Evolutionary conservation across 2,113 vertebrate species (phyloP), one percentile per base, ranked within the genome.

Genomic region (Seriola dumerili): DNA sequence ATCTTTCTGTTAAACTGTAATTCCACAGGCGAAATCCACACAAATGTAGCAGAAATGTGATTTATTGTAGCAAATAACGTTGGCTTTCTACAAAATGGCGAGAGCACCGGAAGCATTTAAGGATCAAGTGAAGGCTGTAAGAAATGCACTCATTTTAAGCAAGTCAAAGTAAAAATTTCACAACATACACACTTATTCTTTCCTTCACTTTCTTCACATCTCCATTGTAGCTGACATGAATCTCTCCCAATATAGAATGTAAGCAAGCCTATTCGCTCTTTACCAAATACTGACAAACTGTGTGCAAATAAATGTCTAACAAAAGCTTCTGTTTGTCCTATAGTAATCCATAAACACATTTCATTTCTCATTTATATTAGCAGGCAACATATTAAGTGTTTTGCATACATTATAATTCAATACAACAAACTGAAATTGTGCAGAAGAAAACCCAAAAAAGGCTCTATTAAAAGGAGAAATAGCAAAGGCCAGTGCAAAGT

Each of bases 1-100:
- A 65, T 62, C 1, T 52, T 54, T 14, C 14, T 16, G 2, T 65
- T 5, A 16, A 70, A 55, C 2, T 40, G 8, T 10, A 55, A 44
- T n/a, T 76, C 5, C 6, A 63, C 23, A 36, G 9, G 76, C 40
- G 14, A 82, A 78, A 55, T 58, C 38, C 55, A 89, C 77, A 85
- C 74, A 74, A 59, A 1, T 42, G 50, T 89, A 85, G 85, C 88
- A 90, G 86, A 93, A 93, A 93, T 81, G 58, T 85, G 57, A 78
- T 93, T 94, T 94, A 94, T 90, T 94, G 84, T 90, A 89, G 87
- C 73, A 93, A 91, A 92, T 76, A 87, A 73, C 77, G 85, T 84
- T 85, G 86, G 83, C 85, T 77, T 77, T 86, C 88, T 85, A 90
- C 73, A 91, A 92, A 93, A 90, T 36, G 70, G 59, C n/a, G n/a